Percentiles rank a stretch among this genome's conserved stretches.
phyloP scores from a whole-genome alignment of 1,140 invertebrate species.

The Scaptomyza pallida region DNA sequence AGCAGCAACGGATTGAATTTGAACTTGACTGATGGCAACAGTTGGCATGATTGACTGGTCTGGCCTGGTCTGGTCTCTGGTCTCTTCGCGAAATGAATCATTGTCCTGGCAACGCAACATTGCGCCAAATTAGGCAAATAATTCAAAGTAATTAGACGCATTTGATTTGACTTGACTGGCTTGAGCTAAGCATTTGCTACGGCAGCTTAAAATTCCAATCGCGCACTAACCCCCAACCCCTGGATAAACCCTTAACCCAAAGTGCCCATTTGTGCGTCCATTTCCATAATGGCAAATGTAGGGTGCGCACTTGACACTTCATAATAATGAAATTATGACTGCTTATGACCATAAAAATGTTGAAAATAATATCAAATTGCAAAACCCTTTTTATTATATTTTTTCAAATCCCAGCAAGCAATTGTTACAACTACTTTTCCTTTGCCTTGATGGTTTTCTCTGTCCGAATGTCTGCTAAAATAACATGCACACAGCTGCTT shows the following conservation, averaged over 20 bases:
- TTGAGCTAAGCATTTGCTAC: slow-evolving; percentile 34
- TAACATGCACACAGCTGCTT: slow-evolving; percentile 51
- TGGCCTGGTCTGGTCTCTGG: background rate
- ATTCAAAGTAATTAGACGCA: slow-evolving; percentile 69
- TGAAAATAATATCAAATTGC: slow-evolving; percentile 37
- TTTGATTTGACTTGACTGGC: slow-evolving; percentile 14
- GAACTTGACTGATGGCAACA: slow-evolving; percentile 76
- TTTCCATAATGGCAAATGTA: slow-evolving; percentile 60
- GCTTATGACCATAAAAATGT: slow-evolving; percentile 58
- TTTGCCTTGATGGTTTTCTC: slow-evolving; percentile 21
- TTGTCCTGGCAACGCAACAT: slow-evolving; percentile 66
- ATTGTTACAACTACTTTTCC: slow-evolving; percentile 43
- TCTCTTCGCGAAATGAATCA: slow-evolving; percentile 51
- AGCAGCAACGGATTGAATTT: slow-evolving; percentile 51
- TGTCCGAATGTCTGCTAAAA: slow-evolving; percentile 34
- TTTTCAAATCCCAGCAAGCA: slow-evolving; percentile 19
- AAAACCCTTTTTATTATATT: slow-evolving; percentile 54
- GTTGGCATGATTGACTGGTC: slow-evolving; percentile 75
- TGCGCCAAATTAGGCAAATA: slow-evolving; percentile 69
- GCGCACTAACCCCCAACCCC: slow-evolving; percentile 4
- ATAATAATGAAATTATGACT: slow-evolving; percentile 81
- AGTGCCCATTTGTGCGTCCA: slow-evolving; percentile 56
- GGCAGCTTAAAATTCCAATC: slow-evolving; percentile 56
- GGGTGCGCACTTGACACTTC: slow-evolving; percentile 61
- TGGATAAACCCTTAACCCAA: slow-evolving; percentile 45